phyloP scores from a whole-genome alignment of 37 sponge, comb jelly and placozoan species.

The Aplysina aerophoba region DNA sequence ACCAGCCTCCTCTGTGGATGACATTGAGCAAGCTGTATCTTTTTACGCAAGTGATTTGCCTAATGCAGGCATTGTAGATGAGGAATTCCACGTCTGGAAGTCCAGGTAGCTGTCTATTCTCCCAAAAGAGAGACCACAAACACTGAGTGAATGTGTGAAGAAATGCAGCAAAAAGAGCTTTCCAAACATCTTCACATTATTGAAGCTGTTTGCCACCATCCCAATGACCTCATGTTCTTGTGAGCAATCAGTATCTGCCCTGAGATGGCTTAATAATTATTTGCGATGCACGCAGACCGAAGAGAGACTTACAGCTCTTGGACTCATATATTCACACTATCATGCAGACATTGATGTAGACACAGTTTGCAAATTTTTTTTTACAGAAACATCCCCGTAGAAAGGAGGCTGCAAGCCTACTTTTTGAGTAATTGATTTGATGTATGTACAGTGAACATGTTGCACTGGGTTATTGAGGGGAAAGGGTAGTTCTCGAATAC shows the following conservation, averaged over 20 bases:
- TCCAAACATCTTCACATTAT: conserved; percentile 56
- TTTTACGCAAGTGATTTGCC: conserved; percentile 52
- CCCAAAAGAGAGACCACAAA: conserved; percentile 34
- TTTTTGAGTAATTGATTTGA: conserved; percentile 1
- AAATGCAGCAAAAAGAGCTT: conserved; percentile 35
- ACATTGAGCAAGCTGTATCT: conserved; percentile 39
- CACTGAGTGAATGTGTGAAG: conserved; percentile 45
- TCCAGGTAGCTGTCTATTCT: conserved; percentile 35
- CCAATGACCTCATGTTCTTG: conserved; percentile 42
- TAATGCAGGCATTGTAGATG: conserved; percentile 35
- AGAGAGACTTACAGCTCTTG: neutral
- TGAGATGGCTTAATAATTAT: conserved; percentile 6
- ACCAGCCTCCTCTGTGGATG: conserved; percentile 15
- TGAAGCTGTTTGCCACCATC: conserved; percentile 61
- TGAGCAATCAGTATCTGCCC: conserved; percentile 23
- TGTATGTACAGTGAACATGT: too few species aligned
- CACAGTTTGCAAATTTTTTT: conserved; percentile 1
- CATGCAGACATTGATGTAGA: neutral
- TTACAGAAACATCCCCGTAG: conserved; percentile 9
- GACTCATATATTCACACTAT: neutral
- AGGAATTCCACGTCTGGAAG: conserved; percentile 40
- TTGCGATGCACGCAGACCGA: neutral
- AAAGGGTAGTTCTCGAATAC: too few species aligned
- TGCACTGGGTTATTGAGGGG: too few species aligned
- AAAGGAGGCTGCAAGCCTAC: neutral